Conservation (phyloP, 2,113 vertebrate genomes). For the Podilymbus podiceps region DNA sequence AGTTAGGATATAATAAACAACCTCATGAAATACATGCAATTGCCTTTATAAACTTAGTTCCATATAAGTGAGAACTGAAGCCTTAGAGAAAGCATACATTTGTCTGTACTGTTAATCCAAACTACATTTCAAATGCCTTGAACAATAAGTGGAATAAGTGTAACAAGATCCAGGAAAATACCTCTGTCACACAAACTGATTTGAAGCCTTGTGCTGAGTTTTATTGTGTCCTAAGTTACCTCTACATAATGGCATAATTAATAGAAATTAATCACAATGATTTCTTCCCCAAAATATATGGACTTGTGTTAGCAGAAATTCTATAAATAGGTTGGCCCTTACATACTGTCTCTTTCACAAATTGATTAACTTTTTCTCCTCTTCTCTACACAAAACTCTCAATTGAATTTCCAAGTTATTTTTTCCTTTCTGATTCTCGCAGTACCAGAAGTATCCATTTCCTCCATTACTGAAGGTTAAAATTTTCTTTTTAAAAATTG, state of each 20-base stretch:
- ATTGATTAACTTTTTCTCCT: background rate
- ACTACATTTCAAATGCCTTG: background rate
- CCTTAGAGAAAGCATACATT: background rate
- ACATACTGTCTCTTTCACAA: background rate
- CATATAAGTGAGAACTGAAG: background rate
- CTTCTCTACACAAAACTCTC: background rate
- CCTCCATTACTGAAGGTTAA: background rate
- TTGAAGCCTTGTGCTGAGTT: background rate
- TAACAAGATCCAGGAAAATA: background rate
- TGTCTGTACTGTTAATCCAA: background rate
- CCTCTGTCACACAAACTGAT: background rate
- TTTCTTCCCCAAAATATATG: background rate
- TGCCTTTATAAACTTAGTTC: background rate
- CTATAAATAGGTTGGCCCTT: background rate
- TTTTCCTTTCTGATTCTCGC: background rate
- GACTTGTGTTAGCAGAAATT: background rate
- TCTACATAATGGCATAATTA: background rate
- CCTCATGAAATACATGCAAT: background rate
- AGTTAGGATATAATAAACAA: background rate
- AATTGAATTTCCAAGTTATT: background rate
- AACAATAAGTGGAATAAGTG: background rate
- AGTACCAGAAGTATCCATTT: background rate
- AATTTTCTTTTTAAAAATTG: background rate
- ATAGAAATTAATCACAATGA: background rate
- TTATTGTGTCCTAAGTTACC: background rate